Evolutionary conservation across 2,797 vertebrate species (phyloP).

Genomic region (Distichodus sexfasciatus): DNA sequence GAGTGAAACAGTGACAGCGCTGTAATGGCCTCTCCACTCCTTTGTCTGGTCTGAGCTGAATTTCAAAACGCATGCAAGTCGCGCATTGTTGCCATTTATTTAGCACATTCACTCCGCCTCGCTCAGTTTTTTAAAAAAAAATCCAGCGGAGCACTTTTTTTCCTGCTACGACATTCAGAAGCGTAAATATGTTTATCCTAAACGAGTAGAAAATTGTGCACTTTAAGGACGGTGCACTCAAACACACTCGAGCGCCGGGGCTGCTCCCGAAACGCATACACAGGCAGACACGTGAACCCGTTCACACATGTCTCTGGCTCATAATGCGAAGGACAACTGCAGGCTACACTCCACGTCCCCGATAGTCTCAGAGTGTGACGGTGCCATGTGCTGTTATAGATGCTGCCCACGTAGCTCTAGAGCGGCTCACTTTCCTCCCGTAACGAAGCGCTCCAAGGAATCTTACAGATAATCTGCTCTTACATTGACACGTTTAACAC

Average conservation of each 20-base stretch:
- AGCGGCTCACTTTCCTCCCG: background rate
- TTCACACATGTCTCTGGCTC: slow-evolving; percentile 5
- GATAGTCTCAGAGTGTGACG: background rate
- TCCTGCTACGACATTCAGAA: slow-evolving; percentile 3
- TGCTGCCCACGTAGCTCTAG: background rate
- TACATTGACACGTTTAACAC: background rate
- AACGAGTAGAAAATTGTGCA: slow-evolving; percentile 14
- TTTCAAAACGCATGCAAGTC: slow-evolving; percentile 37
- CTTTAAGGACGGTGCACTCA: slow-evolving; percentile 4
- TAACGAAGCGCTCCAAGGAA: background rate
- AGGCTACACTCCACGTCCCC: background rate
- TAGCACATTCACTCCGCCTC: slow-evolving; percentile 14
- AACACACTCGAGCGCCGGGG: slow-evolving; percentile 6
- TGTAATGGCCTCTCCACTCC: slow-evolving; percentile 51
- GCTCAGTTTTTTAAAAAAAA: slow-evolving; percentile 2
- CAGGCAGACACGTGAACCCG: background rate
- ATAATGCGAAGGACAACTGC: slow-evolving; percentile 11
- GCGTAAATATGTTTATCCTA: slow-evolving; percentile 29
- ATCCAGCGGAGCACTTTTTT: slow-evolving; percentile 12
- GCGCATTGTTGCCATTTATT: slow-evolving; percentile 27
- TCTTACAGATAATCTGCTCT: background rate
- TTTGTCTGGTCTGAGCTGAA: slow-evolving; percentile 37
- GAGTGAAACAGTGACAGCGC: slow-evolving; percentile 44
- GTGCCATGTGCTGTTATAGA: background rate
- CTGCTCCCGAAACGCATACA: background rate